Evolutionary conservation across 2,113 vertebrate genomes (phyloP).

Genomic region (Carettochelys insculpta): DNA sequence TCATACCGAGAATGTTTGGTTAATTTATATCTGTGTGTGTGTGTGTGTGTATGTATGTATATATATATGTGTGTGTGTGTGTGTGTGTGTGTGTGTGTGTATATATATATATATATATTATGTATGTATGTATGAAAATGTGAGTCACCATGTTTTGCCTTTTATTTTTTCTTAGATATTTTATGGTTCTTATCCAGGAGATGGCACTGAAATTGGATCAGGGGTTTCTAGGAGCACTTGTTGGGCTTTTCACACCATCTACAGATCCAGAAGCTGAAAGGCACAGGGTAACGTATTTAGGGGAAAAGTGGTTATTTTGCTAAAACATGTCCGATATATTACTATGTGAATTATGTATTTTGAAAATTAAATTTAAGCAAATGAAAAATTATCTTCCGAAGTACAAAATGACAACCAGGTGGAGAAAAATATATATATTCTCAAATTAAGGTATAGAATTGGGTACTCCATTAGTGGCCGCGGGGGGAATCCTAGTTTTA

Average conservation of each 20-base stretch:
- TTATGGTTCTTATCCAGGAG: constrained; percentile 98
- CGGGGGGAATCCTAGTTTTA: not conserved
- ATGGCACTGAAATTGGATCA: constrained; percentile 98
- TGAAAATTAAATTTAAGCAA: not conserved
- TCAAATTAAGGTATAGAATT: not conserved
- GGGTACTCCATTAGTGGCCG: not conserved
- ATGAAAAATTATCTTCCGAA: not conserved
- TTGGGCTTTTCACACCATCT: constrained; percentile 84
- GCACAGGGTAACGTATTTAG: constrained; percentile 80
- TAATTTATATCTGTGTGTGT: not conserved
- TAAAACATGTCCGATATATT: not conserved
- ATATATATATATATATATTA: too few species aligned
- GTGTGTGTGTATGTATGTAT: too few species aligned
- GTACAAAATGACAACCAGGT: not conserved
- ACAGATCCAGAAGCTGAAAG: constrained; percentile 77
- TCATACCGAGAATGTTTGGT: not conserved
- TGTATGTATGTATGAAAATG: not conserved
- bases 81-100: too few species aligned
- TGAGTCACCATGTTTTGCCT: not conserved
- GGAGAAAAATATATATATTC: not conserved
- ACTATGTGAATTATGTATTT: not conserved
- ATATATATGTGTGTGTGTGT: too few species aligned
- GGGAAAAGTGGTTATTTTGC: not conserved
- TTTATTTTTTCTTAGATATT: constrained; percentile 83
- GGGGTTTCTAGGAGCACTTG: constrained; percentile 88